A percentile compares a stretch with the other conserved stretches of the same genome.
Evolutionary conservation across 1,140 invertebrate species (phyloP).

Genomic region (Pogonus chalceus): DNA sequence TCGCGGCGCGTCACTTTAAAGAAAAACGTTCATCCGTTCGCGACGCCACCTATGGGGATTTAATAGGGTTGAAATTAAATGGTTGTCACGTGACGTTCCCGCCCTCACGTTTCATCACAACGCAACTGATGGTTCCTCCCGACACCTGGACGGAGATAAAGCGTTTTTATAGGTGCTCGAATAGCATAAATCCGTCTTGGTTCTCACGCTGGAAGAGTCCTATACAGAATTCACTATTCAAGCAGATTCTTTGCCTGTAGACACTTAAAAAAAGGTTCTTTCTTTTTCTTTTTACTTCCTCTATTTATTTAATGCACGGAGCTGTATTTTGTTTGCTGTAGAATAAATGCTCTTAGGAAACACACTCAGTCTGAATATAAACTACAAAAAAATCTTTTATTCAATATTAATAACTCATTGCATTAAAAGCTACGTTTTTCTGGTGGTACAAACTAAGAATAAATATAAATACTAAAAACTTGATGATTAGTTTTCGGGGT

Average conservation of each 20-base stretch:
- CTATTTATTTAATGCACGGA: neutral
- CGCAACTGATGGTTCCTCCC: neutral
- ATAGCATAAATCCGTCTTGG: constrained; percentile 1
- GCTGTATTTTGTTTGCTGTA: neutral
- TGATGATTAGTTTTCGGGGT: neutral
- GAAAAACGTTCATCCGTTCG: neutral
- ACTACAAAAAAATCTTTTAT: too few species aligned
- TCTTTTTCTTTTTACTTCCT: neutral
- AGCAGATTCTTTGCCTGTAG: neutral
- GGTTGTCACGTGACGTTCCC: constrained; percentile 1
- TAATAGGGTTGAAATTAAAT: constrained; percentile 6
- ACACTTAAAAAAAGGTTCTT: neutral
- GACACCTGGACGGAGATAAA: constrained; percentile 5
- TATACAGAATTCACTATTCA: neutral
- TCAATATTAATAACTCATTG: too few species aligned
- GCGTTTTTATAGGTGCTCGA: constrained; percentile 6
- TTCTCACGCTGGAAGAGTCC: neutral
- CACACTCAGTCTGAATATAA: too few species aligned
- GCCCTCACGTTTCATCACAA: neutral
- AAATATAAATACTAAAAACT: neutral
- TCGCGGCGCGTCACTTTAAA: neutral
- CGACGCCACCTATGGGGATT: constrained; percentile 1
- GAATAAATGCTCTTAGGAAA: too few species aligned
- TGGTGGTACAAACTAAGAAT: too few species aligned
- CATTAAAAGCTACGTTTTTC: too few species aligned